A percentile compares a stretch with the other conserved stretches of the same genome.
These are phyloP conservation scores for Akabosia matsudoensis DNA, from an alignment of 1,140 invertebrate species.

Conservation along the genomic window DNA sequence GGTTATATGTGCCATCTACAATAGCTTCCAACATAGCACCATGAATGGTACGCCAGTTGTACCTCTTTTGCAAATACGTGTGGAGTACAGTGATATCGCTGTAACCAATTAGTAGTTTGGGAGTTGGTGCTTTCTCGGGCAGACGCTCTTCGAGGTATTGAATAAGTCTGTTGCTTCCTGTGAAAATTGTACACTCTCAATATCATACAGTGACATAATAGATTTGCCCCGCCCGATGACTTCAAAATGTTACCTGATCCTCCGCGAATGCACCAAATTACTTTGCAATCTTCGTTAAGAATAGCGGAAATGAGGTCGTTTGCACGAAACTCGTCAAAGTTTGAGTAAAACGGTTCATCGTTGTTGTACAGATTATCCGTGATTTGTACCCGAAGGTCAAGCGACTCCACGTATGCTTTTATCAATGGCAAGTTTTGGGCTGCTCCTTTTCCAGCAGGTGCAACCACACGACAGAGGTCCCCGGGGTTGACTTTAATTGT, in stretches of 20 bases:
- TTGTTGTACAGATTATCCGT: conserved; percentile 27
- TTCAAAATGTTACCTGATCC: no score
- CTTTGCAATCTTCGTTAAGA: conserved; percentile 17
- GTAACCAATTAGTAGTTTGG: conserved; percentile 32
- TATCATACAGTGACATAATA: no score
- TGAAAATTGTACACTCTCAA: no score
- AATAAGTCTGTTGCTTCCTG: conserved; percentile 29
- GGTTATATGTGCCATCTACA: conserved; percentile 26
- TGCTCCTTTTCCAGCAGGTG: conserved; percentile 17
- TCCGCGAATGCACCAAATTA: conserved; percentile 39
- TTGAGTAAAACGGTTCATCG: conserved; percentile 33
- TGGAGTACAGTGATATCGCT: conserved; percentile 37
- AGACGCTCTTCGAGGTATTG: conserved; percentile 28
- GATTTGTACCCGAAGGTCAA: conserved; percentile 22
- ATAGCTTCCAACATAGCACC: conserved; percentile 33
- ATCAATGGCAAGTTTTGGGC: background rate
- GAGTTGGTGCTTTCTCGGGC: background rate
- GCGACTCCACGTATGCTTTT: conserved; percentile 6
- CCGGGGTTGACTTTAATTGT: conserved; percentile 27
- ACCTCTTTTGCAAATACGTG: conserved; percentile 26
- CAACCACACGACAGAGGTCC: conserved; percentile 18
- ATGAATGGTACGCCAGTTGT: conserved; percentile 29
- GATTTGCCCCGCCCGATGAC: no score
- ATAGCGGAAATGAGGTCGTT: conserved; percentile 30
- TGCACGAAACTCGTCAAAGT: conserved; percentile 35